A percentile compares a stretch with the other conserved stretches of the same genome.
Evolutionary conservation across 1,140 invertebrate genomes (phyloP).

Genomic region (Melipona quadrifasciata): DNA sequence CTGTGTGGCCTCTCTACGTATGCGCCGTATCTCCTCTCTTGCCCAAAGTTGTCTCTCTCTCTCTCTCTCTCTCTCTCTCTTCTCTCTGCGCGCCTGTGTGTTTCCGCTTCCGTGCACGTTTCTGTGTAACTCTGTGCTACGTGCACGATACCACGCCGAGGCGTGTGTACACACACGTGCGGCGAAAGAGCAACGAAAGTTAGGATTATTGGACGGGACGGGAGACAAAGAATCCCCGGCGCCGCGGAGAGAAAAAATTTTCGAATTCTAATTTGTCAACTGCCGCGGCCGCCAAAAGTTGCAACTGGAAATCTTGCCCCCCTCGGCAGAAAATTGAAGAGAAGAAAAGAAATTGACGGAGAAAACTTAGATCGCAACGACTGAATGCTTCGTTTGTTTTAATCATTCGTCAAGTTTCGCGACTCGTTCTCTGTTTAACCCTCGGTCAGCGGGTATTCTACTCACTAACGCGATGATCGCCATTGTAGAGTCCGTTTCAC

Average conservation of each 20-base stretch:
- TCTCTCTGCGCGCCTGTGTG: neutral
- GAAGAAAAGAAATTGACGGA: too few relatives aligned
- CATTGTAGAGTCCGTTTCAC: too few relatives aligned
- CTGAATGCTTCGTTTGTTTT: too few relatives aligned
- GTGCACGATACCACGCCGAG: constrained; percentile 33
- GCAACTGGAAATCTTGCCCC: too few relatives aligned
- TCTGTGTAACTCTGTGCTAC: constrained; percentile 1
- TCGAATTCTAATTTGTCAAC: neutral
- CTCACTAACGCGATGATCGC: too few relatives aligned
- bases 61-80: constrained; percentile 1
- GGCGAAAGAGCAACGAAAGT: constrained; percentile 22
- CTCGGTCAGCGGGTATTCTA: too few relatives aligned
- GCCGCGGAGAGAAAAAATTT: neutral
- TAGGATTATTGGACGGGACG: constrained; percentile 13
- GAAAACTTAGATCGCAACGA: too few relatives aligned
- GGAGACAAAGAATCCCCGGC: neutral
- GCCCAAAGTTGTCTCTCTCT: constrained; percentile 18
- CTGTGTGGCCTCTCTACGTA: constrained; percentile 52
- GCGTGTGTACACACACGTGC: constrained; percentile 27
- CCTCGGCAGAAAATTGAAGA: neutral
- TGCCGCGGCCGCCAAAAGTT: too few relatives aligned
- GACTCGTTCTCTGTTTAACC: too few relatives aligned
- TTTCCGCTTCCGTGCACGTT: neutral
- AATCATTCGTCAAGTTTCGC: too few relatives aligned
- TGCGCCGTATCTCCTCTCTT: constrained; percentile 42